Evolutionary conservation across 2,888 invertebrate species (phyloP).

Genomic region (Dynastes maya): DNA sequence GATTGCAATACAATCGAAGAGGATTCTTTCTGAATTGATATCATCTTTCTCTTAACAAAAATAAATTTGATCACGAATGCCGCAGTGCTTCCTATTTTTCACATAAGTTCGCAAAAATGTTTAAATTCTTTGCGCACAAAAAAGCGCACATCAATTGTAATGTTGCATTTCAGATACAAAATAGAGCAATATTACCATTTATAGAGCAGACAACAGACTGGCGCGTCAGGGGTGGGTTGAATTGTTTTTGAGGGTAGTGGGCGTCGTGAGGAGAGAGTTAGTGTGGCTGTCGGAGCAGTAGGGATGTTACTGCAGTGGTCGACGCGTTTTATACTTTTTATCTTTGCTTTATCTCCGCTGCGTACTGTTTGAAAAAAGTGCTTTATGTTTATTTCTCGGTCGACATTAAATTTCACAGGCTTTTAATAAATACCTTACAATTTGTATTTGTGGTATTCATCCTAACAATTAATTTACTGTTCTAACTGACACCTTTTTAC

Average conservation of each 20-base stretch:
- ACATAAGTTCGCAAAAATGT: constrained; percentile 51
- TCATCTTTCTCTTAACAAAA: constrained; percentile 7
- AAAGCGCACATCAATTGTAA: constrained; percentile 61
- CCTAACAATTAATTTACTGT: too few species aligned
- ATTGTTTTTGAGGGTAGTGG: constrained; percentile 59
- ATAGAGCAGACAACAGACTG: constrained; percentile 66
- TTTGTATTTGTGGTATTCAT: too few species aligned
- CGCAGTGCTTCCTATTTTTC: constrained; percentile 48
- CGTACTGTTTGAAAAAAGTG: constrained; percentile 43
- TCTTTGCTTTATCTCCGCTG: constrained; percentile 56
- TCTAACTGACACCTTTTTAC: too few species aligned
- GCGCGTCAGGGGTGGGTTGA: constrained; percentile 61
- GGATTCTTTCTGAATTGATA: constrained; percentile 8
- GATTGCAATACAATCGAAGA: neutral
- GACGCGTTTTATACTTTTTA: constrained; percentile 59
- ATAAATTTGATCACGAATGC: constrained; percentile 41
- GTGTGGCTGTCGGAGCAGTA: constrained; percentile 48
- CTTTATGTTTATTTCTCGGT: neutral
- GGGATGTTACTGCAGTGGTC: constrained; percentile 58
- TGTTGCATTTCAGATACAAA: constrained; percentile 64
- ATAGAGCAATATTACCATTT: constrained; percentile 66
- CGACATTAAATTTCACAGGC: neutral
- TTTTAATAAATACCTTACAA: too few species aligned
- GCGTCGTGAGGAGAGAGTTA: constrained; percentile 47
- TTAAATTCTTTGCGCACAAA: constrained; percentile 54